These are phyloP conservation scores for Drosophila lacicola DNA, from an alignment of 2,888 invertebrate species.

Conservation along the genomic window DNA sequence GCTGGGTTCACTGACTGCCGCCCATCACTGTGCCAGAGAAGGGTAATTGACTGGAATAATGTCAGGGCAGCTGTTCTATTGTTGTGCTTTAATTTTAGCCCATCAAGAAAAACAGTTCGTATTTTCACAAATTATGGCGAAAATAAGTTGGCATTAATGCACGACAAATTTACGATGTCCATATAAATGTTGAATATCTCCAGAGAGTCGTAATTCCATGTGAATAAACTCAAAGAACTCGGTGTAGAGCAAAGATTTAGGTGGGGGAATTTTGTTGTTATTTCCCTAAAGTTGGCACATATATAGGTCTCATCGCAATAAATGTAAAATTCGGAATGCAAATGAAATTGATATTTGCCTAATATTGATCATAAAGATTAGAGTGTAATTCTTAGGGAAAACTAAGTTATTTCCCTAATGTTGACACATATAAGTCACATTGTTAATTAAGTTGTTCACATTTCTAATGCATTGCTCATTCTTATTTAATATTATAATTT, in stretches of 20 bases:
- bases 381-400: too few relatives aligned
- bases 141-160: constrained; percentile 1
- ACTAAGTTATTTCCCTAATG: too few relatives aligned
- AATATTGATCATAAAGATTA: too few relatives aligned
- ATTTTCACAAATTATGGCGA: constrained; percentile 12
- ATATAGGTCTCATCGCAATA: too few relatives aligned
- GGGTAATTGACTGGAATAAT: constrained; percentile 57
- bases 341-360: too few relatives aligned
- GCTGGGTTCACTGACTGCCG: constrained; percentile 57
- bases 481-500: too few relatives aligned
- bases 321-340: too few relatives aligned
- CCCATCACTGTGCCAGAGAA: constrained; percentile 10
- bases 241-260: neutral
- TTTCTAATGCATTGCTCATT: too few relatives aligned
- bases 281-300: too few relatives aligned
- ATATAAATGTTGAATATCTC: constrained; percentile 10
- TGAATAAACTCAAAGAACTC: neutral
- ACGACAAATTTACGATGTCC: constrained; percentile 16
- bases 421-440: too few relatives aligned
- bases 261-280: too few relatives aligned
- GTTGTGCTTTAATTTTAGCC: constrained; percentile 33
- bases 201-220: neutral
- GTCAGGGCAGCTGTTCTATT: constrained; percentile 43
- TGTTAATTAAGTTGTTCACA: too few relatives aligned
- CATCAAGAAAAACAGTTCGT: neutral